Base-by-base conservation (phyloP, 2,113 vertebrate genomes). In the Macaca nemestrina region DNA sequence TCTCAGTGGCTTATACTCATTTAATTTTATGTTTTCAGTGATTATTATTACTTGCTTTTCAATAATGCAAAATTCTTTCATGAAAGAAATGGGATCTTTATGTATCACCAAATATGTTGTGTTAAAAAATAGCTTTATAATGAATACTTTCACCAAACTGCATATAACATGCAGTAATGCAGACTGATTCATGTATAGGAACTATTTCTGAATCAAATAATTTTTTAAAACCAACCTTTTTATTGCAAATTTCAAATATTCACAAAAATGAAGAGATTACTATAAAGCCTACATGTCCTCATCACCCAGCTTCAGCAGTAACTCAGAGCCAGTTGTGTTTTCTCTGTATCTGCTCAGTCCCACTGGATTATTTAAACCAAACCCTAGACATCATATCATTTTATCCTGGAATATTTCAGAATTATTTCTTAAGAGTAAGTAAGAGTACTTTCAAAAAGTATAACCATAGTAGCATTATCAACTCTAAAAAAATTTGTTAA, bases 21-120 rank as follows among this genome's bases (percentile, higher is more conserved):
- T 80, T 68, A 45, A 27, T 57, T 93, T 89, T 86, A 70, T 79
- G 38, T n/a, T 95, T 76, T 81, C 86, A 32, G 45, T 68, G 23
- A 18, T n/a, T 55, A 22, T 32, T 32, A 32, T 27, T 38, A 38
- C 14, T 95, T 68, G 40, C 32, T 79, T 88, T 95, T 75, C 22
- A 90, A n/a, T 50, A 79, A 82, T 9, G 8, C 57, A 76, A 83
- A 82, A 96, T 9, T 30, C 16, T 87, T 83, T 82, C 55, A 57
- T 48, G 38, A 92, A 80, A 32, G 30, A 59, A 94, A 30, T 83
- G 52, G 55, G 10, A 83, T 78, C 30, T 93, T 64, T 93, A 67
- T 59, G 16, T 73, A 17, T 61, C 7, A 84, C 43, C 32, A 57
- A 75, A 59, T 78, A 59, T 61, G 27, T 12, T 48, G 18, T 48